phyloP scores from a whole-genome alignment of 2,888 invertebrate genomes.

The Thumatha senex region DNA sequence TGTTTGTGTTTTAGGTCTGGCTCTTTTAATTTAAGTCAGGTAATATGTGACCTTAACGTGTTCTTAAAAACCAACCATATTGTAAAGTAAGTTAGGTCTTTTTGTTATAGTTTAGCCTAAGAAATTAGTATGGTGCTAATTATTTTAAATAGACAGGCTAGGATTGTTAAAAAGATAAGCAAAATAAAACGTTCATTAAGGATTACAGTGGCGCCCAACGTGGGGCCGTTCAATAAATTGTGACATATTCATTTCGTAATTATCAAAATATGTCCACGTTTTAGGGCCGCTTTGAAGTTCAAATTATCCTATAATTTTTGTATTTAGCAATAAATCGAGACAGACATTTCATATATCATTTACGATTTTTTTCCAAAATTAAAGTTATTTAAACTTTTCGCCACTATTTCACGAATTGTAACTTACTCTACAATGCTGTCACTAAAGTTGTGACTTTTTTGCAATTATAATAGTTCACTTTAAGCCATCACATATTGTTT shows the following conservation, averaged over 20 bases:
- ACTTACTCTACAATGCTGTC: conserved; percentile 15
- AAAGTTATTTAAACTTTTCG: too few relatives aligned
- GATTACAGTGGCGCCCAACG: too few relatives aligned
- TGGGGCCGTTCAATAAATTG: too few relatives aligned
- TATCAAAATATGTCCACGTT: too few relatives aligned
- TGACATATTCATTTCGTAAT: too few relatives aligned
- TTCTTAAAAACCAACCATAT: conserved; percentile 13
- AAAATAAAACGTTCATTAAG: too few relatives aligned
- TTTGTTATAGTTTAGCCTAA: not conserved
- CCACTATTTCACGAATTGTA: not conserved
- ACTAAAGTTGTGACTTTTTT: conserved; percentile 5
- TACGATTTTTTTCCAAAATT: not conserved
- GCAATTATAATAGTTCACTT: not conserved
- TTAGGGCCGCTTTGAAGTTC: too few relatives aligned
- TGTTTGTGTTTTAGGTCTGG: conserved; percentile 23
- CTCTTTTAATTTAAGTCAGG: conserved; percentile 18
- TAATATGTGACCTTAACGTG: conserved; percentile 13
- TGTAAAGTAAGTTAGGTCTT: not conserved
- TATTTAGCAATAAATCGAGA: not conserved
- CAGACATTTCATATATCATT: not conserved
- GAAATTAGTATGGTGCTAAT: conserved; percentile 1
- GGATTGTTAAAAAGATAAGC: not conserved
- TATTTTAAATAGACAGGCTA: not conserved
- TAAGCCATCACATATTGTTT: conserved; percentile 1
- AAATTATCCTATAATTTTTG: not conserved